These are phyloP conservation scores for Platyscapa corneri DNA, from an alignment of 1,140 invertebrate genomes.

Conservation along the genomic window DNA sequence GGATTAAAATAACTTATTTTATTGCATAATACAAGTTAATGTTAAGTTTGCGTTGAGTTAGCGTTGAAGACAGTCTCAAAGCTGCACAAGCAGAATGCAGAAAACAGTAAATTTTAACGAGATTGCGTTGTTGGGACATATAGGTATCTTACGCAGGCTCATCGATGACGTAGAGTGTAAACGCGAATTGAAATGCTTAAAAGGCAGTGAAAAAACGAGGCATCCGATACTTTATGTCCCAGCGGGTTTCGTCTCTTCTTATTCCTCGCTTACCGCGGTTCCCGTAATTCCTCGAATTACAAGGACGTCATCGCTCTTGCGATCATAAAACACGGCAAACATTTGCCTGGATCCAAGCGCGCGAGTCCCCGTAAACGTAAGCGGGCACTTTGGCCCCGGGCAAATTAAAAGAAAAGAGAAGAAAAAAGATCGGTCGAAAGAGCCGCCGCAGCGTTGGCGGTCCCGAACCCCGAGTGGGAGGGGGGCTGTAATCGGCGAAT, in stretches of 20 bases:
- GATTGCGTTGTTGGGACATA: neutral
- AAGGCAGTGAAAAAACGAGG: neutral
- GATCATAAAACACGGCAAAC: neutral
- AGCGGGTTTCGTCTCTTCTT: neutral
- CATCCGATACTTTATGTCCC: neutral
- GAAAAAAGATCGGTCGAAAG: neutral
- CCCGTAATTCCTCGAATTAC: neutral
- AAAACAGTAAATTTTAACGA: neutral
- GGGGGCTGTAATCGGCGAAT: neutral
- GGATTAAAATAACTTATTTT: no score
- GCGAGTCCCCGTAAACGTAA: neutral
- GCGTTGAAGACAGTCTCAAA: no score
- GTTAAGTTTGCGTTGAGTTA: no score
- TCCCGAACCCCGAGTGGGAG: neutral
- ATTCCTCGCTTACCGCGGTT: neutral
- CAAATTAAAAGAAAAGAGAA: neutral
- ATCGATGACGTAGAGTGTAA: no score
- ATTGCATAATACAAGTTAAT: no score
- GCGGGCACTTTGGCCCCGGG: neutral
- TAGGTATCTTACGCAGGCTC: no score
- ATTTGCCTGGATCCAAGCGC: neutral
- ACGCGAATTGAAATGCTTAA: no score
- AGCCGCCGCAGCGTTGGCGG: neutral
- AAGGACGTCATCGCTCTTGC: neutral
- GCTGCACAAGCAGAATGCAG: neutral